Conservation (phyloP, 2,113 vertebrate species). For the Grammomys surdaster region DNA sequence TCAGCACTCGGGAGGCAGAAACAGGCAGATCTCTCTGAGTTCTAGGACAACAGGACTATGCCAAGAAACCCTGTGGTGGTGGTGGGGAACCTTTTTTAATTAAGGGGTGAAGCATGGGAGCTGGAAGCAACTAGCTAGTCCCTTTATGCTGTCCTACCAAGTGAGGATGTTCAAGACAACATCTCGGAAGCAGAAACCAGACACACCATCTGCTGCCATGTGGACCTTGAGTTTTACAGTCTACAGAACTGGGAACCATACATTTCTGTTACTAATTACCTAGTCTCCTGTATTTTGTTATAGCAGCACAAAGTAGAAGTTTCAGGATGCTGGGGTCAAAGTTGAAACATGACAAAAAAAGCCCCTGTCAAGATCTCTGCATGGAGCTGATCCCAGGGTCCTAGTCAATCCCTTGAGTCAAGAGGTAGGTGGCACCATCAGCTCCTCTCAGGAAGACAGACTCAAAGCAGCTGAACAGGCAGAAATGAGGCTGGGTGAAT, state of each 20-base stretch:
- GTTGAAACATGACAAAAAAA: too few relatives aligned
- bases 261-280: neutral
- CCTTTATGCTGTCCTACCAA: neutral
- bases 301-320: neutral
- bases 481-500: too few relatives aligned
- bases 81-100: neutral
- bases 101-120: neutral
- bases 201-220: neutral
- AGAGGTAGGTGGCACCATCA: neutral
- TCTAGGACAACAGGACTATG: neutral
- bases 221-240: neutral
- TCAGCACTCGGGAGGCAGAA: neutral
- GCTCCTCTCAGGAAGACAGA: neutral
- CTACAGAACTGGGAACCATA: neutral
- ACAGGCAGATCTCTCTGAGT: neutral
- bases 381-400: neutral
- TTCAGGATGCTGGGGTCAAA: neutral
- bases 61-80: neutral
- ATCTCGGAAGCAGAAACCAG: neutral
- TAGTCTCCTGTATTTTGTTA: neutral
- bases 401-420: too few relatives aligned
- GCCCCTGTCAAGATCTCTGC: neutral
- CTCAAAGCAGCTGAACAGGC: neutral
- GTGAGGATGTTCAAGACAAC: neutral
- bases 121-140: neutral